A percentile compares a stretch with the other conserved stretches of the same genome.
Conservation (phyloP, 2,888 invertebrate genomes). For the Pachydiplax longipennis region DNA sequence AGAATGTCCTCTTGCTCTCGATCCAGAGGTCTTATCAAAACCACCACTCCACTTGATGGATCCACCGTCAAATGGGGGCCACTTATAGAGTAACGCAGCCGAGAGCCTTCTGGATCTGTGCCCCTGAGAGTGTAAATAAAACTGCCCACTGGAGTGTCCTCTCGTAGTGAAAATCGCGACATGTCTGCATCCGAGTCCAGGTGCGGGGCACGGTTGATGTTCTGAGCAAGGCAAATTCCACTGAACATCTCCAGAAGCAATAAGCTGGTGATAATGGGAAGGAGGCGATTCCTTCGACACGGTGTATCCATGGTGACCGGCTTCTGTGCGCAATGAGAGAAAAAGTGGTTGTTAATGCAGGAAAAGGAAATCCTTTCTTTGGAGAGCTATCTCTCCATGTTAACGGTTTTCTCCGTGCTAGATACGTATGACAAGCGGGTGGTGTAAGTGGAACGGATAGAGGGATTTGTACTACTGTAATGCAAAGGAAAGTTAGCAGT, state of each 20-base stretch:
- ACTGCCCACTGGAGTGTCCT: conserved; percentile 77
- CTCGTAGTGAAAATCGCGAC: conserved; percentile 75
- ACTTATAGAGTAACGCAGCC: conserved; percentile 78
- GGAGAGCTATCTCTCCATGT: no score
- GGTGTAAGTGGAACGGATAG: no score
- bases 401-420: no score
- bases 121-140: conserved; percentile 75
- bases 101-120: conserved; percentile 77
- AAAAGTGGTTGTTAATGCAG: no score
- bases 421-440: no score
- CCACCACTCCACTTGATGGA: conserved; percentile 75
- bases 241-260: neutral
- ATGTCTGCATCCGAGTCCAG: conserved; percentile 82
- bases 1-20: conserved; percentile 73
- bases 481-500: no score
- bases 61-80: conserved; percentile 85
- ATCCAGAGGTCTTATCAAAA: conserved; percentile 73
- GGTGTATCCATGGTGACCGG: neutral
- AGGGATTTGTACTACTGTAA: no score
- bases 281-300: neutral
- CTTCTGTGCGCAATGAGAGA: no score
- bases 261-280: neutral
- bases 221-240: neutral
- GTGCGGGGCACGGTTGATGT: conserved; percentile 72
- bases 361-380: no score